Conservation (phyloP, 2,797 vertebrate genomes). For the Neopelma chrysocephalum region DNA sequence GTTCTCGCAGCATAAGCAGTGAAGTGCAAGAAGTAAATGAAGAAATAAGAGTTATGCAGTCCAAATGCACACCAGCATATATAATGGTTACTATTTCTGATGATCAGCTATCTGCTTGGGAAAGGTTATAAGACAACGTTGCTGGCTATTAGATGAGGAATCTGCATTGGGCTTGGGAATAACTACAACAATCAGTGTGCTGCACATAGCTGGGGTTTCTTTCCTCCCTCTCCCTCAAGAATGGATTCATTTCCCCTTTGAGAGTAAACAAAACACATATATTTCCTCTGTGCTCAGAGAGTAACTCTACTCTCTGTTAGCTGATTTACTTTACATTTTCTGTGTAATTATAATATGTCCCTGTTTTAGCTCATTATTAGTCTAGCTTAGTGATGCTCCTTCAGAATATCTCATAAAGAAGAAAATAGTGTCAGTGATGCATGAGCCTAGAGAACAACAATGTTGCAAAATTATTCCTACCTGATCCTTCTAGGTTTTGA, state of each 20-base stretch:
- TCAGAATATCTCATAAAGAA: background rate
- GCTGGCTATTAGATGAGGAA: background rate
- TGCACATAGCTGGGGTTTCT: background rate
- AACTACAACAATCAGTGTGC: background rate
- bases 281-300: background rate
- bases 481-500: background rate
- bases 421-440: background rate
- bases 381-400: background rate
- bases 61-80: background rate
- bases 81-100: background rate
- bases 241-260: background rate
- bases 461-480: background rate
- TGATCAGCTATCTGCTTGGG: background rate
- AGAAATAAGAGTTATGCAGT: background rate
- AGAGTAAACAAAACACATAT: background rate
- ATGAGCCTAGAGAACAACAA: background rate
- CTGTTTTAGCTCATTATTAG: accelerated
- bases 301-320: background rate
- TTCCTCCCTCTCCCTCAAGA: background rate
- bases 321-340: background rate
- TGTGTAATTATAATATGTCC: background rate
- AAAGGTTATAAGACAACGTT: background rate
- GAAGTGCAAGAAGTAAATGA: background rate
- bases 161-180: background rate
- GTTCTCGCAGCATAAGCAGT: background rate